Evolutionary conservation across 1,140 invertebrate genomes (phyloP), one percentile per base, ranked within the genome.

Genomic region (Atta colombica): DNA sequence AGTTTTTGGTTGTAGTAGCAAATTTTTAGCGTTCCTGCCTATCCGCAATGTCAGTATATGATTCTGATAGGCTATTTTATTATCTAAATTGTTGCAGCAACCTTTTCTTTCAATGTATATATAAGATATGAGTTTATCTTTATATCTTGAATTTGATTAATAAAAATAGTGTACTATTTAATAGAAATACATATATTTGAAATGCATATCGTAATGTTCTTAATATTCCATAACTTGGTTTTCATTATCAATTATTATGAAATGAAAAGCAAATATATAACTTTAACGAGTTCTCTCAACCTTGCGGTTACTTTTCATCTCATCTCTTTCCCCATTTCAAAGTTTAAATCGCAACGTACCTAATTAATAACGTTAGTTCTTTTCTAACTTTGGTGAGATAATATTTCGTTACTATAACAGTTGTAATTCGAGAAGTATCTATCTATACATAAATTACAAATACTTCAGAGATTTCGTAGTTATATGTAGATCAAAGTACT

Each of bases 271-370:
- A 68, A 53, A 68, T 53, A 35, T 53, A 68, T 53, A 68, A 80
- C 45, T 80, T 80, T 53, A 80, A 53, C 45, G n/a, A 80, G 61
- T 68, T 80, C 7, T 51, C 28, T 69, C 21, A 49, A 63, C 1
- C 77, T 55, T 53, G 25, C 77, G 63, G 31, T 25, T 80, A 80
- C 21, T 80, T 53, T 78, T 68, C 77, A 78, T 78, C 77, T 35
- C 14, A 66, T 78, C 18, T 78, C 18, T 45, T 45, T 45, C 39
- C 35, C 3, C 35, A 21, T 77, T 77, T 53, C 61, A 21, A 78
- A 78, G 28, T 78, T 78, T 21, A 78, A 66, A 78, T 66, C 39
- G 6, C 12, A 51, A 10, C 35, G 45, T 68, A 35, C 18, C 28
- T 77, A 66, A 68, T 78, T 78, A 49, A 75, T 68, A 21, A 68